Conservation (phyloP, 2,113 vertebrate species). For the Vanacampus margaritifer region DNA sequence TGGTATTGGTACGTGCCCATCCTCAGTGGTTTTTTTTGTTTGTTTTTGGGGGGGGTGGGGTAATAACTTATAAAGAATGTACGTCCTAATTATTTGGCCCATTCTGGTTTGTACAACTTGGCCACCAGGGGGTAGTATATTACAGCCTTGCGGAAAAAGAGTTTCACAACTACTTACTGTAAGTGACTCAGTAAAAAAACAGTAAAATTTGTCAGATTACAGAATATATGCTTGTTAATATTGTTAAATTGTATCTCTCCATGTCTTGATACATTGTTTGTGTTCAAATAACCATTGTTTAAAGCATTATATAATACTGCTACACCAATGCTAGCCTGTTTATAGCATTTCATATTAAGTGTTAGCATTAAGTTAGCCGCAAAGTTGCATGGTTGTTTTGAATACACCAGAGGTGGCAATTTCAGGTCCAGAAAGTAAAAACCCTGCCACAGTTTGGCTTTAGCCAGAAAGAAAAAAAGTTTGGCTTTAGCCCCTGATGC, state of each 20-base stretch:
- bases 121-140: not conserved
- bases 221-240: not conserved
- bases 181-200: not conserved
- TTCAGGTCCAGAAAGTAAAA: too few species aligned
- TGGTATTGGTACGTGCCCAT: too few species aligned
- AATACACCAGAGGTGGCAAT: too few species aligned
- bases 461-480: too few species aligned
- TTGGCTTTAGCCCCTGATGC: too few species aligned
- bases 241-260: not conserved
- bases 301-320: too few species aligned
- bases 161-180: not conserved
- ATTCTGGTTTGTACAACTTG: not conserved
- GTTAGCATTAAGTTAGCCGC: not conserved
- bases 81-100: not conserved
- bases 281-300: not conserved
- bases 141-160: not conserved
- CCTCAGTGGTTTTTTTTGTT: too few species aligned
- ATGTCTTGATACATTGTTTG: not conserved
- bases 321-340: not conserved
- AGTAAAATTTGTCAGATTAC: not conserved
- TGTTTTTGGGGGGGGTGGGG: too few species aligned
- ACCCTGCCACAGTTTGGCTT: too few species aligned
- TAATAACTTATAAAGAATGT: too few species aligned
- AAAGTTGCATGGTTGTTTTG: too few species aligned
- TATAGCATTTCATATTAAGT: not conserved